Conservation (phyloP, 2,888 invertebrate species). For the Pandemis cinnamomeana region DNA sequence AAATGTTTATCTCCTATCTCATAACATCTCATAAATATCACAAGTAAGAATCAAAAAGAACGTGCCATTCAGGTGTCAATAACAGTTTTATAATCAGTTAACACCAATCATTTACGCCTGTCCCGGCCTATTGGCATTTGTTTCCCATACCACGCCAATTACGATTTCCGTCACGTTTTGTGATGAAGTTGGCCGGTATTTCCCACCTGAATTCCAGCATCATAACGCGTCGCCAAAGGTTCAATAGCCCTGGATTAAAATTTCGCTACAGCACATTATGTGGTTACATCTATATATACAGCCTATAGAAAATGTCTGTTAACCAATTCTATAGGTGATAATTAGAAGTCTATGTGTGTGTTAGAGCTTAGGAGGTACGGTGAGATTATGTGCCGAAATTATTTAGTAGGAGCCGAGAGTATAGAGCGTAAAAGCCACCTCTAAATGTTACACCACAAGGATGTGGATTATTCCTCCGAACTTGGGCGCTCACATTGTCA, state of each 20-base stretch:
- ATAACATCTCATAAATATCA: not conserved
- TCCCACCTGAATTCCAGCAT: slow-evolving; percentile 54
- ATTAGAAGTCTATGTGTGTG: slow-evolving; percentile 15
- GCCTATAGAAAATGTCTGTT: slow-evolving; percentile 14
- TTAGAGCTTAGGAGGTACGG: not conserved
- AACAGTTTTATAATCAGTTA: not conserved
- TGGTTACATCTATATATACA: not conserved
- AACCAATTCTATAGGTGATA: slow-evolving; percentile 21
- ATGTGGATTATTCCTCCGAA: not conserved
- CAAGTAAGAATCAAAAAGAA: not conserved
- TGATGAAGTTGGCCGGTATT: slow-evolving; percentile 53
- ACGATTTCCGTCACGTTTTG: slow-evolving; percentile 61
- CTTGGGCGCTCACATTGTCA: not conserved
- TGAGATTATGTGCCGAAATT: not conserved
- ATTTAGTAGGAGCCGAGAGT: not conserved
- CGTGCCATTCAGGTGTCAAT: not conserved
- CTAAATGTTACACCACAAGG: not conserved
- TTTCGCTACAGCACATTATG: slow-evolving; percentile 15
- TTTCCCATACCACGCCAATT: slow-evolving; percentile 53
- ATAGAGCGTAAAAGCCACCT: not conserved
- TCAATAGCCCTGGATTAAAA: slow-evolving; percentile 52
- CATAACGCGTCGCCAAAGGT: slow-evolving; percentile 45
- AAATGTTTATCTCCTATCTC: not conserved
- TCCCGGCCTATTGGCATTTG: slow-evolving; percentile 26
- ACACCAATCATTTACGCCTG: slow-evolving; percentile 10